Evolutionary conservation across 2,113 vertebrate species (phyloP).

Genomic region (Sebastes schlegelii): DNA sequence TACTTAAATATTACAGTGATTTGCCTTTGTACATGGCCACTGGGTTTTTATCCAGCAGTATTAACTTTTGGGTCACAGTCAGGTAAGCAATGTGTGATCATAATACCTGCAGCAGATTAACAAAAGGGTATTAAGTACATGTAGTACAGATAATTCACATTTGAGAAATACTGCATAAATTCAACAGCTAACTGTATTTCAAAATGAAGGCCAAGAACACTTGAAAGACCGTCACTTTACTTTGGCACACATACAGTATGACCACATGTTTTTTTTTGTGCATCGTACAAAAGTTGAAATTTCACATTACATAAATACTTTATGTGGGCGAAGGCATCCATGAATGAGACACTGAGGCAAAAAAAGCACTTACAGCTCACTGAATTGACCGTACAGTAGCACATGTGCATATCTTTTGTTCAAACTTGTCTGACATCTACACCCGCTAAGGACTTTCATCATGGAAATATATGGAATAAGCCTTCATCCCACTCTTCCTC

Average conservation of each 20-base stretch:
- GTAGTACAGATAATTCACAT: neutral
- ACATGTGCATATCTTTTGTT: constrained; percentile 19
- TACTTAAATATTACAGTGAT: neutral
- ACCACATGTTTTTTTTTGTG: constrained; percentile 23
- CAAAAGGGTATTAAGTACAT: neutral
- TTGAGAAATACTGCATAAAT: neutral
- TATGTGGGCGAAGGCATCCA: constrained; percentile 29
- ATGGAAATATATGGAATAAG: constrained; percentile 65
- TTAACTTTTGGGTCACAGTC: constrained; percentile 7
- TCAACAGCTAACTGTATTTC: neutral
- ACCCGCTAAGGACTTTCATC: constrained; percentile 9
- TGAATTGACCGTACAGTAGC: constrained; percentile 1
- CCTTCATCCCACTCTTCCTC: constrained; percentile 48
- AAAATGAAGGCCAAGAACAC: constrained; percentile 14
- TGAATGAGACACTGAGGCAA: constrained; percentile 35
- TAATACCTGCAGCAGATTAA: constrained; percentile 13
- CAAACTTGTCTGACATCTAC: constrained; percentile 17
- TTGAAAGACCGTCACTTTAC: constrained; percentile 44
- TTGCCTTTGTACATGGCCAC: neutral
- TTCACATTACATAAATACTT: constrained; percentile 21
- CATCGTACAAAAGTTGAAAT: constrained; percentile 39
- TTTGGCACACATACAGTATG: constrained; percentile 34
- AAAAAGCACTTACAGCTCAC: constrained; percentile 15
- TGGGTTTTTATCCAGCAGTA: constrained; percentile 8
- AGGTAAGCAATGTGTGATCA: neutral